Evolutionary conservation across 2,797 vertebrate genomes (phyloP), one percentile per base, ranked within the genome.

Genomic region (Apodemus agrarius): DNA sequence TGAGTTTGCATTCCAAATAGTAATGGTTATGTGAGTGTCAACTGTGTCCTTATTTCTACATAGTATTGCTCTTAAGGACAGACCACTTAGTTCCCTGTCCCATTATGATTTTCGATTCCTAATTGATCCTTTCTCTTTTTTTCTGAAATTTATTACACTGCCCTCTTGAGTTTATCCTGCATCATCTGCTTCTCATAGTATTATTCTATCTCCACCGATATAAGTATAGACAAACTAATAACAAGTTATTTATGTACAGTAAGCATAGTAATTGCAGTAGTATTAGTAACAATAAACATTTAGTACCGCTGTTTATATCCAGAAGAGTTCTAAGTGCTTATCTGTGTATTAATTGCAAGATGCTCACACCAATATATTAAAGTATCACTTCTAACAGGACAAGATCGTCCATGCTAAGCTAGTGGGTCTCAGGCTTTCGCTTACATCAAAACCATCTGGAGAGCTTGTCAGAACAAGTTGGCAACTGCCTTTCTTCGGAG

Each of bases 111-210:
- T 67, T 76, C 26, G 46, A 82, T 11, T 52, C 31, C 37, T 67
- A 40, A 91, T 31, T 75, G 26, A 76, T 61, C 52, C 78, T 94
- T 91, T 90, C 19, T 59, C 90, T 74, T 59, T 91, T 72, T 31
- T 46, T 72, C 57, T 65, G 21, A 96, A 78, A 88, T 93, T 40
- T 84, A 22, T 65, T 63, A 92, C 75, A 31, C 12, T 2, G 12
- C 3, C 26, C 29, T 46, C 81, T 16, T 10, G n/a, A 14, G 9
- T 80, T 74, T 91, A 7, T 40, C 4, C 43, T 82, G 69, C 91
- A 54, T 84, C 22, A 61, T 75, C 31, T 81, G 10, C 59, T 86
- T 65, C 46, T 65, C 17, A 63, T 49, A 57, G 74, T 89, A 13
- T 31, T 76, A 29, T 76, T 26, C 31, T 13, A 9, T 67, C 46